Base-by-base conservation (phyloP, 1,140 invertebrate genomes). In the Drosophila arizonae region DNA sequence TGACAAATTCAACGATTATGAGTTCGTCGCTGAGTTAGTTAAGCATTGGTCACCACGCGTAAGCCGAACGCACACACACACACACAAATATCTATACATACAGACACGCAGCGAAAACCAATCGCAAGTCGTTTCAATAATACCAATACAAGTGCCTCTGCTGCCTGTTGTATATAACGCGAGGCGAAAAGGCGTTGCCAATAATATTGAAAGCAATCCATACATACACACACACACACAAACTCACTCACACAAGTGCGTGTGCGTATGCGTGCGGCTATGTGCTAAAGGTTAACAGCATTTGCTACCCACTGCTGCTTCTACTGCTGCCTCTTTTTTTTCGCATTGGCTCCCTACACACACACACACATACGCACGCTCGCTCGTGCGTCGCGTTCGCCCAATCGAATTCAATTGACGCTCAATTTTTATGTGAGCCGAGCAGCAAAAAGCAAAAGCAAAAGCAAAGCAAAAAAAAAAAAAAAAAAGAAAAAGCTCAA, bases 321-420 rank as follows among this genome's bases (percentile, higher is more conserved):
- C 30, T 33, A 6, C 30, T 33, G 33, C 33, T 33, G 46, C 66
- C 66, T 36, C 54, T 70, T 81, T 81, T 81, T 79, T 72, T 65
- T 63, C 58, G 13, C 61, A 46, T 63, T 48, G 52, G 60, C 80
- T 71, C 78, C 82, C 82, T 87, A 79, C 80, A 74, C 76, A 69
- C 28, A 30, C 28, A 54, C 46, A 46, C 48, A 61, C 28, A 60
- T 11, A 60, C 21, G 51, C 51, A 51, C 52, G 54, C 52, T 69
- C 80, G 56, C 65, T 84, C 76, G 80, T 84, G 81, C 81, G 81
- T 79, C 60, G 63, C 72, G 70, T 75, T 86, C 76, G 84, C 73
- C 89, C 89, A 90, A 90, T 90, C 89, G 89, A 90, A 90, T 90
- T 89, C 89, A 90, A 90, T 90, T 90, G 89, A 90, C 89, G 80